Evolutionary conservation across 2,797 vertebrate genomes (phyloP), one percentile per base, ranked within the genome.

Genomic region (Paedocypris micromegethes): DNA sequence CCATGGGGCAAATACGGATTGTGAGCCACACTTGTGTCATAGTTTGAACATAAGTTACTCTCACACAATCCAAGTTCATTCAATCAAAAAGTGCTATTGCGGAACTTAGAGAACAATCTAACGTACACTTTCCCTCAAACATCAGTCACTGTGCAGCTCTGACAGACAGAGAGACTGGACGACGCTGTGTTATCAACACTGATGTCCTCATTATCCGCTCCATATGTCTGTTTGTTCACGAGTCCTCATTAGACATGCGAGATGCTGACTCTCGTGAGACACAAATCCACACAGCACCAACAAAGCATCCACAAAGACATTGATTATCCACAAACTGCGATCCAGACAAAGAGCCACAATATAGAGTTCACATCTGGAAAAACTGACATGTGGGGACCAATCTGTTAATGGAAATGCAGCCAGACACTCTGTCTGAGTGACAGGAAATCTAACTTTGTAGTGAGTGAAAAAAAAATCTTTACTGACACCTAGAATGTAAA

Each of bases 161-260:
- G 43, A 39, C 45, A 72, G 59, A 2, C 44, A 75, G 80, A 80
- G 79, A 75, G 50, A 74, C 80, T 75, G 70, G 70, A 72, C 67
- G 63, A 79, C 70, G 71, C 82, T 80, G 82, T 85, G 85, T 84
- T 80, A 78, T 76, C 79, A 88, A 87, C 82, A 84, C 75, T 77
- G 79, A 79, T 85, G 75, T 80, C 83, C 84, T 86, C 84, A 86
- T 88, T 85, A 86, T 83, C 80, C 58, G 81, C 82, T 69, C 82
- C 87, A 86, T 86, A 87, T 88, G 87, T 79, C 81, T 72, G 81
- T 73, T 75, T 80, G 78, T 84, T 83, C 80, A 80, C 79, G 80
- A 75, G 72, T 46, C 49, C 80, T 87, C 84, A 83, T 84, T 84
- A 86, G 74, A 55, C 68, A 74, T 72, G 77, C 71, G 71, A 67